Conservation (phyloP, 2,888 invertebrate species). For the Trichopoda pennipes region DNA sequence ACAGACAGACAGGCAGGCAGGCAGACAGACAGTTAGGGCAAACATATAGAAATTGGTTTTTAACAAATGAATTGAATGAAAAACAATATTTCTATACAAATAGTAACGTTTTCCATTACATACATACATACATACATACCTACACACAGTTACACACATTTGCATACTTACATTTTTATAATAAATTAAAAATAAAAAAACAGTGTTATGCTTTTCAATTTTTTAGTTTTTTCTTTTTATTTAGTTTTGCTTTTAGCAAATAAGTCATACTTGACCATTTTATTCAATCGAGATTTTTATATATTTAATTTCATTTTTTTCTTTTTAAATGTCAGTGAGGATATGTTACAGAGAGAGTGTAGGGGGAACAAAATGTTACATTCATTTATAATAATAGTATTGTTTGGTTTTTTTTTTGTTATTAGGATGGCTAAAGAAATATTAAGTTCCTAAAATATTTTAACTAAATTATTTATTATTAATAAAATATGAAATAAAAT, state of each 20-base stretch:
- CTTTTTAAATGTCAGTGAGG: not conserved
- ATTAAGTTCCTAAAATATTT: no score
- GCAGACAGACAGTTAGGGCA: conserved; percentile 24
- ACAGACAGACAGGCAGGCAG: conserved; percentile 54
- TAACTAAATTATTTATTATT: no score
- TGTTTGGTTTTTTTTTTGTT: not conserved
- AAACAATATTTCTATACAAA: conserved; percentile 9
- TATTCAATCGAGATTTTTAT: conserved; percentile 46
- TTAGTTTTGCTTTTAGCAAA: not conserved
- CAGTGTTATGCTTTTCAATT: conserved; percentile 8
- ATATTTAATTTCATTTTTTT: conserved; percentile 21
- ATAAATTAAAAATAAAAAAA: conserved; percentile 4
- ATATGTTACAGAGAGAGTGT: not conserved
- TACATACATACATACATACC: not conserved
- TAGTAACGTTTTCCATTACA: not conserved
- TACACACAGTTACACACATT: not conserved
- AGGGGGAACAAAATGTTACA: not conserved
- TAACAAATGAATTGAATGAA: conserved; percentile 63
- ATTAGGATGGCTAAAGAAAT: not conserved
- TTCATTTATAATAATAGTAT: conserved; percentile 2
- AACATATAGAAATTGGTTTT: conserved; percentile 59
- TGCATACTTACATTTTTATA: not conserved
- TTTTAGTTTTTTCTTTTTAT: not conserved
- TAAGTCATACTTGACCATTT: conserved; percentile 48
- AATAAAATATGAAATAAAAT: no score